These are phyloP conservation scores for Eulimnadia texana DNA, from an alignment of 1,140 invertebrate genomes.

Conservation along the genomic window DNA sequence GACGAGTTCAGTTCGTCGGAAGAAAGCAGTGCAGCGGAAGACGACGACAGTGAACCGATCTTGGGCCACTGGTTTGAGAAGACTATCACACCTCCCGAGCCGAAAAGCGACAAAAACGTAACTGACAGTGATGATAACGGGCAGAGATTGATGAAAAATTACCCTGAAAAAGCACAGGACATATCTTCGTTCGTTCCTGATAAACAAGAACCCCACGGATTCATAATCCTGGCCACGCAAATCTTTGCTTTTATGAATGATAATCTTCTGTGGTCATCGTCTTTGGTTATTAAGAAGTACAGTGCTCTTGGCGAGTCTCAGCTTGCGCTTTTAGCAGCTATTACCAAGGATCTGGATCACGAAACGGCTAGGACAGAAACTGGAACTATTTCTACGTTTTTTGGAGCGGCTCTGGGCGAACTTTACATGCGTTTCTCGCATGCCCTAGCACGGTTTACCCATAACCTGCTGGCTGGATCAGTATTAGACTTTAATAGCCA, in stretches of 20 bases:
- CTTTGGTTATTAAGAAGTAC: slow-evolving; percentile 40
- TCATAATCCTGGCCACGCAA: slow-evolving; percentile 59
- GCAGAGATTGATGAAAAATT: slow-evolving; percentile 23
- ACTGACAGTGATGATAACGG: slow-evolving; percentile 13
- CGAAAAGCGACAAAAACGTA: slow-evolving; percentile 1
- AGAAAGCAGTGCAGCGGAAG: slow-evolving; percentile 60
- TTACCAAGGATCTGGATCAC: slow-evolving; percentile 70
- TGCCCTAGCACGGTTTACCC: slow-evolving; percentile 62
- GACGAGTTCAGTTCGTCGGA: slow-evolving; percentile 77
- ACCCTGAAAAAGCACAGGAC: slow-evolving; percentile 27
- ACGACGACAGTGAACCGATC: slow-evolving; percentile 78
- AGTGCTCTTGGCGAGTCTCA: slow-evolving; percentile 55
- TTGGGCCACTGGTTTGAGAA: slow-evolving; percentile 86
- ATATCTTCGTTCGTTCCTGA: slow-evolving; percentile 56
- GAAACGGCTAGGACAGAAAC: slow-evolving; percentile 66
- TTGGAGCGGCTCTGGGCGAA: slow-evolving; percentile 47
- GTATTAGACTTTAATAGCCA: slow-evolving; percentile 22
- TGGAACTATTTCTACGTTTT: slow-evolving; percentile 58
- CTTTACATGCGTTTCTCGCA: slow-evolving; percentile 63
- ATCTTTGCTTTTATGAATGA: slow-evolving; percentile 59
- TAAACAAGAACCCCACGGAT: slow-evolving; percentile 77
- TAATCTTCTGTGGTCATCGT: slow-evolving; percentile 40
- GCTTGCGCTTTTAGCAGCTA: slow-evolving; percentile 61
- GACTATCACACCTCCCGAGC: slow-evolving; percentile 61
- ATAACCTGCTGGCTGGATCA: slow-evolving; percentile 62